Evolutionary conservation across 1,140 invertebrate genomes (phyloP).

Genomic region (Atta cephalotes): DNA sequence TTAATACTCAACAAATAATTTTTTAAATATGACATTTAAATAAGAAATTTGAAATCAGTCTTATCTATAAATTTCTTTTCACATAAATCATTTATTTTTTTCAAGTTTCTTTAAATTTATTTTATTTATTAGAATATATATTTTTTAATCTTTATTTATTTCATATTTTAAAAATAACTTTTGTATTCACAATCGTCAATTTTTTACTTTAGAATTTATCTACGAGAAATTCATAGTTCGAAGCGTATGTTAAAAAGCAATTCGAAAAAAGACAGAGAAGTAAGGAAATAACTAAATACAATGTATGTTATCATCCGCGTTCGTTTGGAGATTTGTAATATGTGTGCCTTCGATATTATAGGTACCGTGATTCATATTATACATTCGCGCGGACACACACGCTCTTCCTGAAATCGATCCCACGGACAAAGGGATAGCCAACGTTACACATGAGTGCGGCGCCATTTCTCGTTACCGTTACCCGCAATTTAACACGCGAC

Average conservation of each 20-base stretch:
- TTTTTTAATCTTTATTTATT: neutral
- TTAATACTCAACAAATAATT: neutral
- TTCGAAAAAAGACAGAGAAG: neutral
- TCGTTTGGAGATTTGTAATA: neutral
- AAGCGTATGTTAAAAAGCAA: neutral
- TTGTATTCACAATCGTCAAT: neutral
- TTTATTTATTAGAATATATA: neutral
- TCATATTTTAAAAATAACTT: neutral
- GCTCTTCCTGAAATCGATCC: constrained; percentile 49
- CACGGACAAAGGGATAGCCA: constrained; percentile 38
- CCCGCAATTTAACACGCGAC: constrained; percentile 63
- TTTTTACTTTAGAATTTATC: neutral
- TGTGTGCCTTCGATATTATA: constrained; percentile 18
- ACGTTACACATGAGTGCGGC: constrained; percentile 57
- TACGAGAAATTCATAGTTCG: neutral
- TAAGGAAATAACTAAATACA: neutral
- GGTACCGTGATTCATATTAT: neutral
- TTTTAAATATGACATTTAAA: neutral
- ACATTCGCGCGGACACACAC: constrained; percentile 2
- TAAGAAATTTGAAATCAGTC: neutral
- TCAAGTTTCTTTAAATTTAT: neutral
- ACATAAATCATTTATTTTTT: neutral
- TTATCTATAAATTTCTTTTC: neutral
- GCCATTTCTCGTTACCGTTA: constrained; percentile 66
- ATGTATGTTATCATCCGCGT: neutral